A percentile compares a stretch with the other conserved stretches of the same genome.
Evolutionary conservation across 37 sponge, comb jelly and placozoan species (phyloP).

Genomic region (Spongia lamella): DNA sequence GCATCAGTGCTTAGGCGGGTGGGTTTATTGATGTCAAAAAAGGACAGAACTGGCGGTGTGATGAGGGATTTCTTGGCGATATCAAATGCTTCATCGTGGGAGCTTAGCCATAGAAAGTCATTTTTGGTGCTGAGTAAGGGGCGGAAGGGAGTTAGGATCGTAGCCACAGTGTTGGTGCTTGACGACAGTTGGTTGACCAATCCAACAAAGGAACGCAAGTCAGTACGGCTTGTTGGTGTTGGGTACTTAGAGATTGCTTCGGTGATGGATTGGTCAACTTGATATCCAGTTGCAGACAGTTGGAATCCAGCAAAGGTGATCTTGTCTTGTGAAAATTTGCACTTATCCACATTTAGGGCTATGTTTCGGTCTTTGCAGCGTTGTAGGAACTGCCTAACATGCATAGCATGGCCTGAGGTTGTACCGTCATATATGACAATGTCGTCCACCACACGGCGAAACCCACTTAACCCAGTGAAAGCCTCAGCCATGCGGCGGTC

Average conservation of each 20-base stretch:
- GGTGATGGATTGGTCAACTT: slow-evolving; percentile 10
- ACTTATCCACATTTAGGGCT: slow-evolving; percentile 20
- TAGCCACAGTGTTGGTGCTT: slow-evolving; percentile 1
- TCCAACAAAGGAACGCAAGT: slow-evolving; percentile 23
- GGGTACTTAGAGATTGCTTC: slow-evolving; percentile 23
- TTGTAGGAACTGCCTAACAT: slow-evolving; percentile 28
- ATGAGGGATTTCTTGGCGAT: slow-evolving; percentile 1
- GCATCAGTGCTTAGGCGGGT: too few species aligned
- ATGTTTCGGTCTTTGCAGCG: slow-evolving; percentile 17
- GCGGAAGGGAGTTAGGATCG: slow-evolving; percentile 1
- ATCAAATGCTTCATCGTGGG: neutral
- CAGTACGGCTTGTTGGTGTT: slow-evolving; percentile 13
- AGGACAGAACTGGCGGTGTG: neutral
- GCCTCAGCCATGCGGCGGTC: too few species aligned
- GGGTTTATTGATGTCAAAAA: slow-evolving; percentile 14
- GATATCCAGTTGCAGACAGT: neutral
- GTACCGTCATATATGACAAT: too few species aligned
- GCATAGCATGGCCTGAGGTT: slow-evolving; percentile 5
- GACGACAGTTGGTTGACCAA: slow-evolving; percentile 21
- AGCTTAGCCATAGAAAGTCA: slow-evolving; percentile 38
- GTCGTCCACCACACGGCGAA: too few species aligned
- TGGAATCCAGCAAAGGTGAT: slow-evolving; percentile 23
- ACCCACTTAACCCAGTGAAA: too few species aligned
- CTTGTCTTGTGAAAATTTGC: neutral
- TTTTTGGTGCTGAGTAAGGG: slow-evolving; percentile 39